phyloP scores from a whole-genome alignment of 37 sponge, comb jelly and placozoan species.

The Haliclona indistincta region DNA sequence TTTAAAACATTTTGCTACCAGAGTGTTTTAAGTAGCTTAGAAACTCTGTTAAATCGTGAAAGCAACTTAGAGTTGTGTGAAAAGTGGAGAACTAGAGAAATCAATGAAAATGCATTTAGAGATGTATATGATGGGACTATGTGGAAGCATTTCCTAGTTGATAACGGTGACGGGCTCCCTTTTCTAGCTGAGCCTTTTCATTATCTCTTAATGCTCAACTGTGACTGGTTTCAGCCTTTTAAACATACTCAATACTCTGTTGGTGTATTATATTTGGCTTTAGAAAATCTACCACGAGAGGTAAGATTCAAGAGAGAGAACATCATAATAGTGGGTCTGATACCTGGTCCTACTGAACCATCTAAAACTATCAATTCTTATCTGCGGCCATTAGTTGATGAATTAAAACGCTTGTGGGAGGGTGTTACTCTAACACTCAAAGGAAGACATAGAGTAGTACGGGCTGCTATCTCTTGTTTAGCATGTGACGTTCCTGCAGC shows the following conservation, averaged over 20 bases:
- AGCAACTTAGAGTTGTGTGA: too few relatives aligned
- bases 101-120: neutral
- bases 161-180: conserved; percentile 2
- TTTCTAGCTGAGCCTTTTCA: conserved; percentile 22
- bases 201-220: conserved; percentile 15
- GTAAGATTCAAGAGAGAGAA: conserved; percentile 24
- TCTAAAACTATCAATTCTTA: conserved; percentile 3
- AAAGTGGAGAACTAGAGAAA: conserved; percentile 20
- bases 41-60: too few relatives aligned
- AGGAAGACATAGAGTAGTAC: neutral
- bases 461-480: conserved; percentile 15
- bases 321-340: conserved; percentile 25
- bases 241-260: conserved; percentile 1
- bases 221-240: conserved; percentile 48
- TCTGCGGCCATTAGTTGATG: conserved; percentile 33
- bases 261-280: conserved; percentile 23
- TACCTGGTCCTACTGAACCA: conserved; percentile 46
- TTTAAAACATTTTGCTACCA: too few relatives aligned
- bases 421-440: neutral
- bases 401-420: conserved; percentile 18
- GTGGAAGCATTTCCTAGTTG: conserved; percentile 56
- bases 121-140: conserved; percentile 74
- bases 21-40: too few relatives aligned
- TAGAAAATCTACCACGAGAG: conserved; percentile 23
- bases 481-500: conserved; percentile 42